Evolutionary conservation across 2,888 invertebrate species (phyloP), one percentile per base, ranked within the genome.

Genomic region (Crossocerus cetratus): DNA sequence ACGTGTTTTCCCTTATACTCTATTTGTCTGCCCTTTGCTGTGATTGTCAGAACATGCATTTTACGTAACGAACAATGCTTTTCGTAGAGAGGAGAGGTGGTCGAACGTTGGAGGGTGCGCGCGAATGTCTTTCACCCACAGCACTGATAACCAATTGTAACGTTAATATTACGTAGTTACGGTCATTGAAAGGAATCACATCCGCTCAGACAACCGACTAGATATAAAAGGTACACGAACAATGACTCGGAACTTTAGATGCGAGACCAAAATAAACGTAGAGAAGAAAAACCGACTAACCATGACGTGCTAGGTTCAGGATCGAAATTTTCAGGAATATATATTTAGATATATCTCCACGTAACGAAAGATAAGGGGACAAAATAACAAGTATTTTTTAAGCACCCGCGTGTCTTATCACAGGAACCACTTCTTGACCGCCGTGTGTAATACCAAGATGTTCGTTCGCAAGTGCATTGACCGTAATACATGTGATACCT

Each of bases 401-500:
- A 67, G 32, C 14, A 49, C 32, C 21, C 3, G 14, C 62, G 73
- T 44, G 59, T 13, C 43, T 23, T 20, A 53, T 58, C 18, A 21
- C 45, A 53, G 56, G 16, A 59, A 44, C 21, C 42, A 57, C 56
- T 49, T 44, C 59, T n/a, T 65, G 2, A 23, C 45, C 43, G 44
- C 58, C 45, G 22, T 32, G 8, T 32, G 16, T 43, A 22, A 14
- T 18, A 43, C 55, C 23, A 32, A 3, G 55, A 20, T n/a, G 55
- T 43, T 63, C 14, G 42, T 63, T 63, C 55, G 43, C 54, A 53
- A 43, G 18, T 57, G 59, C n/a, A 32, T 55, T 20, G 43, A 55
- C 42, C 62, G 60, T 72, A 70, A 64, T 70, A 65, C 62, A 75
- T 78, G 78, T 78, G 78, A 78, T 78, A 78, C 49, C 55, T 67